Percentiles rank a stretch among this genome's conserved stretches.
These are phyloP conservation scores for Halictus quadricinctus DNA, from an alignment of 2,888 invertebrate genomes.

Conservation along the genomic window DNA sequence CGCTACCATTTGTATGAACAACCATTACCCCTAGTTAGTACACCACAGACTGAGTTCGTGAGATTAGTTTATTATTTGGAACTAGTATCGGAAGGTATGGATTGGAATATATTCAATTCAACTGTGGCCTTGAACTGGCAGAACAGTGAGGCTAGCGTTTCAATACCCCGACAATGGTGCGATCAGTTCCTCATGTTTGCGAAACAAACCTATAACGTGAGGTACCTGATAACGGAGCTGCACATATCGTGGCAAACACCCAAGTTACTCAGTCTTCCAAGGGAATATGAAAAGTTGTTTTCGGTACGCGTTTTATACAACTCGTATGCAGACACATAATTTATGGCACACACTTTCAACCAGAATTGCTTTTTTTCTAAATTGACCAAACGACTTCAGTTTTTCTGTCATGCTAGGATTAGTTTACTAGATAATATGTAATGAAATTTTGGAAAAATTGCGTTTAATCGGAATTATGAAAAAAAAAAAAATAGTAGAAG, in stretches of 20 bases:
- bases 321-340: no score
- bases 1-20: constrained; percentile 92
- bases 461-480: no score
- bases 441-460: no score
- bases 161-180: constrained; percentile 87
- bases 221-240: constrained; percentile 88
- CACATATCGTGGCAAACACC: constrained; percentile 93
- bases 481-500: no score
- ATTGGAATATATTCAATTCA: constrained; percentile 87
- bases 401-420: no score
- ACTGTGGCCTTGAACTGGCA: constrained; percentile 87
- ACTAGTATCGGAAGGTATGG: constrained; percentile 87
- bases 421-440: no score
- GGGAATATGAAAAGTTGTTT: constrained; percentile 95
- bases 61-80: constrained; percentile 91
- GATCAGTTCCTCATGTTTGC: constrained; percentile 86
- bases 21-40: constrained; percentile 87
- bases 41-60: constrained; percentile 89
- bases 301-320: constrained; percentile 84
- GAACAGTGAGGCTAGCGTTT: constrained; percentile 81
- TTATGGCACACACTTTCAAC: no score
- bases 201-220: constrained; percentile 85
- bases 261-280: constrained; percentile 91
- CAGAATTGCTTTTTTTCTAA: no score
- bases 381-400: no score